phyloP scores from a whole-genome alignment of 2,113 vertebrate species.

The Psilopsiagon aymara region DNA sequence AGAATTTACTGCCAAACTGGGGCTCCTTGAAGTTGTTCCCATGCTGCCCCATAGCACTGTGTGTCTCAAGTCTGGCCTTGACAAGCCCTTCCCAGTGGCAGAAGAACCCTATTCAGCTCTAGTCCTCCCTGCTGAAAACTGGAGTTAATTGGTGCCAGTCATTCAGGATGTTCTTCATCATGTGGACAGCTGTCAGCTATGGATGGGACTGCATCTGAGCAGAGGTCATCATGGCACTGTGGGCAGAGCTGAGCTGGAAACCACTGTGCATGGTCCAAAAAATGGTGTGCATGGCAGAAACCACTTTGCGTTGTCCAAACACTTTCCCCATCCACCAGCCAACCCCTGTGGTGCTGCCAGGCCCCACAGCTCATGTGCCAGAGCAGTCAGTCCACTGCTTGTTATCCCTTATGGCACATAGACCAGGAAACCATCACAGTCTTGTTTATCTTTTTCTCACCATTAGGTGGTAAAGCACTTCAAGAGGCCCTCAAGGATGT shows the following conservation, averaged over 20 bases:
- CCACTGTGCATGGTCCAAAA: neutral
- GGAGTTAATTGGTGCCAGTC: neutral
- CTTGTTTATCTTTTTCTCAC: accelerated
- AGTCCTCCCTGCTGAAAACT: neutral
- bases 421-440: accelerated
- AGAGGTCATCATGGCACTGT: neutral
- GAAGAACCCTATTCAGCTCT: neutral
- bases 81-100: neutral
- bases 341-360: accelerated
- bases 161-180: neutral
- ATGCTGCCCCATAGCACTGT: neutral
- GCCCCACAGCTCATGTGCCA: neutral
- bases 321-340: neutral
- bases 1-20: accelerated
- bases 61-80: neutral
- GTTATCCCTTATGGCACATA: neutral
- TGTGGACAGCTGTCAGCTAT: accelerated
- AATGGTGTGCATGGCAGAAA: accelerated
- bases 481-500: neutral
- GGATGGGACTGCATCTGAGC: accelerated
- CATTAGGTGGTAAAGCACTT: accelerated
- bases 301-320: neutral
- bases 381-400: accelerated
- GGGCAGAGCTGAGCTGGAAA: neutral
- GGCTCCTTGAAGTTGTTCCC: neutral